These are phyloP conservation scores for Anoura caudifer DNA, from an alignment of 2,113 vertebrate genomes.

Conservation along the genomic window DNA sequence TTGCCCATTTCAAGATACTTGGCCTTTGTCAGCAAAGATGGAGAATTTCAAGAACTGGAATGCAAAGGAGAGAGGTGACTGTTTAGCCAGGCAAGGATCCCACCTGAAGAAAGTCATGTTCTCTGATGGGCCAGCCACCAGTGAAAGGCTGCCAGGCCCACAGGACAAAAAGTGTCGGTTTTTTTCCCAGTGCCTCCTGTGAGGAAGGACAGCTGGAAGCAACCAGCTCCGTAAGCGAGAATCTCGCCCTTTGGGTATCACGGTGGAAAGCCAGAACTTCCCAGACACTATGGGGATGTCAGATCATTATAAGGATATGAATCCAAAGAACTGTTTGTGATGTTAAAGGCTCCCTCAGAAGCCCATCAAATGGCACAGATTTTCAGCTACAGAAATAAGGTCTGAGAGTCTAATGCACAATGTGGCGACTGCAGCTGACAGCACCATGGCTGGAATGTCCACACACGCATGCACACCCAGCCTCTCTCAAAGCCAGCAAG, in stretches of 20 bases:
- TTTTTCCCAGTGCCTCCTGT: background rate
- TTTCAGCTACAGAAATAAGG: background rate
- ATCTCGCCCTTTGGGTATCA: background rate
- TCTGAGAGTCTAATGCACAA: background rate
- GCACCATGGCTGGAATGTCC: background rate
- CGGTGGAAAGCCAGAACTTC: background rate
- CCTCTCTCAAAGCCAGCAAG: background rate
- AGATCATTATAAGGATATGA: background rate
- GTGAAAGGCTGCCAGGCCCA: background rate
- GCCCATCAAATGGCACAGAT: background rate
- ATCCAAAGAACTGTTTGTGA: background rate
- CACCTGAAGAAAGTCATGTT: background rate
- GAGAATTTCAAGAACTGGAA: background rate
- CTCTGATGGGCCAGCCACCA: background rate
- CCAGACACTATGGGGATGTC: background rate
- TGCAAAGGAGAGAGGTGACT: background rate
- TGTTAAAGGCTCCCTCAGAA: background rate
- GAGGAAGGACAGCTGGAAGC: background rate
- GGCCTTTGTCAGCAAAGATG: background rate
- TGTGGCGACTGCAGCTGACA: background rate
- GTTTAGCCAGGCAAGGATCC: background rate
- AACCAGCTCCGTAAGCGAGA: accelerated
- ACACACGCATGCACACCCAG: background rate
- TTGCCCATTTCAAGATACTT: background rate
- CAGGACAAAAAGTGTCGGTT: background rate